These are phyloP conservation scores for Zaprionus nigranus DNA, from an alignment of 1,140 invertebrate species.

Conservation along the genomic window DNA sequence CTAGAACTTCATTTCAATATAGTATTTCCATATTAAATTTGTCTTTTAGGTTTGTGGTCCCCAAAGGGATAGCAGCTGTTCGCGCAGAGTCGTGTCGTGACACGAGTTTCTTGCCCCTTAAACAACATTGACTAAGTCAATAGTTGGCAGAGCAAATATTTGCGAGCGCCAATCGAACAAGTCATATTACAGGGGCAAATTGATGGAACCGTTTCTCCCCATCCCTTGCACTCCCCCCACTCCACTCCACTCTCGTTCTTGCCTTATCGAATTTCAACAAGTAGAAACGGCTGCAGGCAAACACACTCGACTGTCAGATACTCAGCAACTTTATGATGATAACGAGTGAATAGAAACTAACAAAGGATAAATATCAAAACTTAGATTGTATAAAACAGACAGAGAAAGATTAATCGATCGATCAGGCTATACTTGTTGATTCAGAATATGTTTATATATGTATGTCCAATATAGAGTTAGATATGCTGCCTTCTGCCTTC, in stretches of 20 bases:
- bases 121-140: constrained; percentile 15
- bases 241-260: not conserved
- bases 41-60: not conserved
- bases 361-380: too few relatives aligned
- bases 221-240: not conserved
- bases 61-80: not conserved
- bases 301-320: not conserved
- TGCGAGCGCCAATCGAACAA: constrained; percentile 24
- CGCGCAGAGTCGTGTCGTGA: constrained; percentile 2
- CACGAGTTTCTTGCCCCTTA: constrained; percentile 15
- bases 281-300: not conserved
- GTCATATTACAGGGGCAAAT: constrained; percentile 31
- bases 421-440: too few relatives aligned
- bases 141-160: constrained; percentile 34
- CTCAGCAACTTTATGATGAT: not conserved
- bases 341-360: not conserved
- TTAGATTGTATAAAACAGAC: too few relatives aligned
- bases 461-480: not conserved
- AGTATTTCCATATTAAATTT: not conserved
- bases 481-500: not conserved
- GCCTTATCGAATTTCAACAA: constrained; percentile 44
- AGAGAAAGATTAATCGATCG: too few relatives aligned
- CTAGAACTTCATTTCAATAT: not conserved
- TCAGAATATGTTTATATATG: too few relatives aligned
- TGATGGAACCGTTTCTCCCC: constrained; percentile 13